These are phyloP conservation scores for Chaenocephalus aceratus DNA, from an alignment of 2,113 vertebrate genomes.

Conservation along the genomic window DNA sequence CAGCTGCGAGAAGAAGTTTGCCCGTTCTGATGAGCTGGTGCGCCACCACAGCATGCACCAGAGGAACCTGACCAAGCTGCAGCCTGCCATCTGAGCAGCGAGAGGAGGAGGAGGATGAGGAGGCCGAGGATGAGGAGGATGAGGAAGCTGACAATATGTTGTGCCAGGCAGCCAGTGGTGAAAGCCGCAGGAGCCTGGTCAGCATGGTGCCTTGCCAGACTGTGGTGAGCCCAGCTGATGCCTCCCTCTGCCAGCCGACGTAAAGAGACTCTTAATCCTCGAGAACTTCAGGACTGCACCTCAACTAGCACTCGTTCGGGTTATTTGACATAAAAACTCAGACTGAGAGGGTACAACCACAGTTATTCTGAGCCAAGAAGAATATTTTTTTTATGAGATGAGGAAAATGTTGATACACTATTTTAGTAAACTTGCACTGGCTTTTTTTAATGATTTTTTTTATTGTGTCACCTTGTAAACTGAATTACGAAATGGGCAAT, in stretches of 20 bases:
- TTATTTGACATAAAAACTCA: conserved; percentile 37
- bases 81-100: conserved; percentile 89
- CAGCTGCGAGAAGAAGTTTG: conserved; percentile 99
- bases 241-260: conserved; percentile 22
- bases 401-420: conserved; percentile 56
- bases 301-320: conserved; percentile 30
- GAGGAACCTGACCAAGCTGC: conserved; percentile 97
- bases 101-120: conserved; percentile 10
- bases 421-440: conserved; percentile 73
- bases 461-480: conserved; percentile 60
- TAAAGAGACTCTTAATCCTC: conserved; percentile 30
- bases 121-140: conserved; percentile 46
- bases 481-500: conserved; percentile 69
- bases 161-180: conserved; percentile 55
- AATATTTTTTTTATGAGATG: conserved; percentile 23
- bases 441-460: conserved; percentile 28
- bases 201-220: conserved; percentile 62
- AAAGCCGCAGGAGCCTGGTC: conserved; percentile 68
- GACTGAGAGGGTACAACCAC: conserved; percentile 40
- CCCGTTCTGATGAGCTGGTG: conserved; percentile 97
- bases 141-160: conserved; percentile 67
- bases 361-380: conserved; percentile 64
- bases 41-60: conserved; percentile 99
- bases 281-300: conserved; percentile 37
- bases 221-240: conserved; percentile 60